These are phyloP conservation scores for Thalassaphorura encarpata DNA, from an alignment of 1,140 invertebrate species.

Conservation along the genomic window DNA sequence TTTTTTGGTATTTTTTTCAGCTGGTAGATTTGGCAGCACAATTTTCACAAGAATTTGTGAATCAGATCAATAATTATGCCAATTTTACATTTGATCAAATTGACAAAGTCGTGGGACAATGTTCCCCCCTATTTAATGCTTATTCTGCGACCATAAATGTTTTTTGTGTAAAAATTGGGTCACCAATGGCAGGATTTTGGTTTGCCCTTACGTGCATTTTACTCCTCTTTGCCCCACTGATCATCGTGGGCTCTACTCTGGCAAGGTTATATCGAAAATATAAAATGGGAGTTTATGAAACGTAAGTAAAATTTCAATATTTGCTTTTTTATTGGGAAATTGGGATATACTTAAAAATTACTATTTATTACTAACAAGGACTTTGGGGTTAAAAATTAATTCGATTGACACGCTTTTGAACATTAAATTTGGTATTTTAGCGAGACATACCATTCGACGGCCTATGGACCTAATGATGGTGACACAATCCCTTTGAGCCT, in stretches of 20 bases:
- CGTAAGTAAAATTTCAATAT: too few species aligned
- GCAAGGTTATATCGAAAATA: constrained; percentile 25
- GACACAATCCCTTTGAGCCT: constrained; percentile 28
- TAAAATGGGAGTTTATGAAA: constrained; percentile 26
- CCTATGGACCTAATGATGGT: constrained; percentile 29
- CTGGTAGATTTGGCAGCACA: constrained; percentile 17
- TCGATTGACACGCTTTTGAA: too few species aligned
- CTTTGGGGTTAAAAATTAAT: too few species aligned
- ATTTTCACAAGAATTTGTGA: constrained; percentile 21
- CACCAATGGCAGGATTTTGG: constrained; percentile 21
- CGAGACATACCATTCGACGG: constrained; percentile 28
- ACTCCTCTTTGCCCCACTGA: constrained; percentile 21
- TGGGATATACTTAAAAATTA: too few species aligned
- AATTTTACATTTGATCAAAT: constrained; percentile 20
- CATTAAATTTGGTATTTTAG: too few species aligned
- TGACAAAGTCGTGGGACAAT: constrained; percentile 16
- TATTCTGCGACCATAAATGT: constrained; percentile 11
- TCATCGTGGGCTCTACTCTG: constrained; percentile 12
- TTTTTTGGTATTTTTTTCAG: constrained; percentile 4
- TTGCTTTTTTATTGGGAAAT: too few species aligned
- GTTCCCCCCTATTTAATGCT: constrained; percentile 17
- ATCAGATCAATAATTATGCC: constrained; percentile 22
- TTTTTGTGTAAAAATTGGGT: constrained; percentile 21
- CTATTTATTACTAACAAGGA: too few species aligned
- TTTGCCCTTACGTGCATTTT: constrained; percentile 18